phyloP scores from a whole-genome alignment of 2,888 invertebrate genomes.

The Drymonia ruficornis region DNA sequence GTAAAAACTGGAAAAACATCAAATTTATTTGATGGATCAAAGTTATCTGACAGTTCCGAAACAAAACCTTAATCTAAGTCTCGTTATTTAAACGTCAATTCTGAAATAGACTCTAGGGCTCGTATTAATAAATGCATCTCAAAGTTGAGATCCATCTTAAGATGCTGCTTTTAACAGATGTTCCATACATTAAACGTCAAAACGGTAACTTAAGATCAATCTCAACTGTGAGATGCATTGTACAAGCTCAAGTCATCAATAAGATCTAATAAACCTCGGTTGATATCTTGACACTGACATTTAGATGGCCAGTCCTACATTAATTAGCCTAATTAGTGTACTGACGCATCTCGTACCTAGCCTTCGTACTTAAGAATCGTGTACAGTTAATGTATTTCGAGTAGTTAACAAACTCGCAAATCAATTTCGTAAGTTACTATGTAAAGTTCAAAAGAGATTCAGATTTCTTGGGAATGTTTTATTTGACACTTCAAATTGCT shows the following conservation, averaged over 20 bases:
- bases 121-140: too few relatives aligned
- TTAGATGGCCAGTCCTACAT: background rate
- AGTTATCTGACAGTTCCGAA: too few relatives aligned
- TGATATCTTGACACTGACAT: background rate
- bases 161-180: too few relatives aligned
- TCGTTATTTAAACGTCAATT: background rate
- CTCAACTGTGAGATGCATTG: too few relatives aligned
- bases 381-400: conserved; percentile 20
- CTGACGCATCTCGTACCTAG: conserved; percentile 19
- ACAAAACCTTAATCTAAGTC: too few relatives aligned
- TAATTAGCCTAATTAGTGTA: background rate
- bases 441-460: conserved; percentile 18
- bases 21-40: too few relatives aligned
- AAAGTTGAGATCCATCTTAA: too few relatives aligned
- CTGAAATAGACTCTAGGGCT: background rate
- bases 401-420: conserved; percentile 13
- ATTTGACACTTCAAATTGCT: background rate
- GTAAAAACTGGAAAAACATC: too few relatives aligned
- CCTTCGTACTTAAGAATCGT: conserved; percentile 29
- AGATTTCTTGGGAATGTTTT: background rate
- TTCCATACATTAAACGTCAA: too few relatives aligned
- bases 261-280: background rate
- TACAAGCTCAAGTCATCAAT: too few relatives aligned
- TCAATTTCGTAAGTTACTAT: conserved; percentile 11
- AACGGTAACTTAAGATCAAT: too few relatives aligned